Conservation (phyloP, 2,113 vertebrate species). For the Elgaria multicarinata region DNA sequence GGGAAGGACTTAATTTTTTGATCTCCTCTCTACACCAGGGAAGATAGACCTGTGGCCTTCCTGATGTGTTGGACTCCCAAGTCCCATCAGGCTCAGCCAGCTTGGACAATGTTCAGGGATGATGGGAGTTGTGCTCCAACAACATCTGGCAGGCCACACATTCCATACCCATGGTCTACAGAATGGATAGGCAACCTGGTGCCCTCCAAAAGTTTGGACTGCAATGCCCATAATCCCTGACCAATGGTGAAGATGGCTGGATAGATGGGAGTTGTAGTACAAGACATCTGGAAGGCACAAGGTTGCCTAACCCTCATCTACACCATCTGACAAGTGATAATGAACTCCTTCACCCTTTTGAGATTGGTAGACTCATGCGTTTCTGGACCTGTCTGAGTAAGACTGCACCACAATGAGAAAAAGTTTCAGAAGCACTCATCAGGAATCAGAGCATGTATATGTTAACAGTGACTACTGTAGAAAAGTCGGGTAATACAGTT, state of each 20-base stretch:
- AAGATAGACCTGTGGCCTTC: not conserved
- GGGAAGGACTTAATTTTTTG: constrained; percentile 47
- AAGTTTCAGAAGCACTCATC: constrained; percentile 40
- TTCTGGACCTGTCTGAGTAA: constrained; percentile 45
- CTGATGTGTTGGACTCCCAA: not conserved
- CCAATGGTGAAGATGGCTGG: not conserved
- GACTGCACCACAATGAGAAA: constrained; percentile 29
- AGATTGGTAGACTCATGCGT: not conserved
- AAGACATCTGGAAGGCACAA: no score
- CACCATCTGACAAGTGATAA: not conserved
- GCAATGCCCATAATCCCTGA: not conserved
- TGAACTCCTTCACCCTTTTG: constrained; percentile 46
- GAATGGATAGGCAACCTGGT: not conserved
- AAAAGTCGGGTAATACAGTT: constrained; percentile 50
- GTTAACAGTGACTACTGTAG: constrained; percentile 57
- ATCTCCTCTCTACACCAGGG: constrained; percentile 39
- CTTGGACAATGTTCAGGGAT: not conserved
- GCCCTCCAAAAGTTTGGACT: not conserved
- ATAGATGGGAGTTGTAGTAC: not conserved
- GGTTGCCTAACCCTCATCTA: no score
- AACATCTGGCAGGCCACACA: no score
- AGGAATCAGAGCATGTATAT: constrained; percentile 54
- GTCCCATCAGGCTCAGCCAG: not conserved
- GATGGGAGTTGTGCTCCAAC: not conserved
- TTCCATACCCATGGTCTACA: no score